Percentiles rank a stretch among this genome's conserved stretches.
Conservation (phyloP, 2,797 vertebrate genomes). For the Myotis findleyi region DNA sequence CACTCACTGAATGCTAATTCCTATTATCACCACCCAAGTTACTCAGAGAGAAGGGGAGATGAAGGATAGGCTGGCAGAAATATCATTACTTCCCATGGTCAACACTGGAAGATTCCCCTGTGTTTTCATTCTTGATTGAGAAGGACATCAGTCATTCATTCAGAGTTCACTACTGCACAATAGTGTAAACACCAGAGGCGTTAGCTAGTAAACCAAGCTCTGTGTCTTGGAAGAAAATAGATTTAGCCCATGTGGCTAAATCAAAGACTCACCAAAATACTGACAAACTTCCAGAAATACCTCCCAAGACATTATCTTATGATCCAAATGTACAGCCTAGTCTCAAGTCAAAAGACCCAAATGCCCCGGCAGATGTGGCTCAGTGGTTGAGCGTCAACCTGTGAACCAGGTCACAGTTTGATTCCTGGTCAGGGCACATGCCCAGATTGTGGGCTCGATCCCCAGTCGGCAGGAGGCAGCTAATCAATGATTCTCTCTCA, state of each 20-base stretch:
- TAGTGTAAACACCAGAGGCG: background rate
- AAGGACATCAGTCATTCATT: background rate
- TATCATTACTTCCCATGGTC: slow-evolving; percentile 48
- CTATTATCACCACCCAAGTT: background rate
- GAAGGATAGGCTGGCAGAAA: background rate
- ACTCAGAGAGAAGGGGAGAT: background rate
- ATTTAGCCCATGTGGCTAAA: background rate
- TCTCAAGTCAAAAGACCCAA: background rate
- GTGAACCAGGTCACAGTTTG: too few species aligned
- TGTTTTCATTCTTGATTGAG: slow-evolving; percentile 28
- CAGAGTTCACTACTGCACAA: background rate
- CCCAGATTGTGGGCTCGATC: too few species aligned
- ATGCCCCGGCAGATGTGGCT: background rate
- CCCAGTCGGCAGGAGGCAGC: too few species aligned
- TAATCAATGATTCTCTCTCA: too few species aligned
- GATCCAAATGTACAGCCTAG: background rate
- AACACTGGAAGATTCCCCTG: background rate
- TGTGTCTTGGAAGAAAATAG: background rate
- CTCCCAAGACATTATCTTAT: background rate
- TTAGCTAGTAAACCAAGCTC: background rate
- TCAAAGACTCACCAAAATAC: slow-evolving; percentile 1
- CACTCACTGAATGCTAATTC: background rate
- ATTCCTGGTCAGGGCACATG: too few species aligned
- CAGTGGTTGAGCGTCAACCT: too few species aligned
- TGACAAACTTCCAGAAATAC: slow-evolving; percentile 29